These are phyloP conservation scores for Hybos culiciformis DNA, from an alignment of 2,888 invertebrate species.

Conservation along the genomic window DNA sequence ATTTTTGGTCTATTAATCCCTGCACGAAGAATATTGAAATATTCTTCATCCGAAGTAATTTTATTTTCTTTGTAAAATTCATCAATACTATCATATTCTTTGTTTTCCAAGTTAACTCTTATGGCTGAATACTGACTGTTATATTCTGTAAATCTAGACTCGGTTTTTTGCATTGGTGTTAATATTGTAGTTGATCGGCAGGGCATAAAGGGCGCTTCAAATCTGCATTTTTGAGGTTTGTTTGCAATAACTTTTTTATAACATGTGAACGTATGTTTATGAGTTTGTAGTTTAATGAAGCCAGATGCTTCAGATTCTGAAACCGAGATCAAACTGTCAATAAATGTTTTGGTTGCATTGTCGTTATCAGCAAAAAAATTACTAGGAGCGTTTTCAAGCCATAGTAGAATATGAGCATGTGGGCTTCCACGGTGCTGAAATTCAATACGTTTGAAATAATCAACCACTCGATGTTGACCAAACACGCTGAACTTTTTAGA, in stretches of 20 bases:
- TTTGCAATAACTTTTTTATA: background rate
- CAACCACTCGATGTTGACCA: background rate
- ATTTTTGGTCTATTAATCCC: slow-evolving; percentile 1
- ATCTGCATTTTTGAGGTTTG: slow-evolving; percentile 1
- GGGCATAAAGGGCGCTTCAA: background rate
- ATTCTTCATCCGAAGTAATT: background rate
- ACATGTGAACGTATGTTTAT: slow-evolving; percentile 1
- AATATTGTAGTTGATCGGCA: background rate
- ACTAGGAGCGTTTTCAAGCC: slow-evolving; percentile 26
- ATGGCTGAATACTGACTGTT: too few species aligned
- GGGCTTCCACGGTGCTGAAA: slow-evolving; percentile 32
- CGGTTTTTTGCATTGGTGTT: background rate
- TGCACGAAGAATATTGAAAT: background rate
- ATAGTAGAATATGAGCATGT: slow-evolving; percentile 30
- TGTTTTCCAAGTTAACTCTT: background rate
- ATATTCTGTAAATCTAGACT: background rate
- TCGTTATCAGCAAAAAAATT: background rate
- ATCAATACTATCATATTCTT: background rate
- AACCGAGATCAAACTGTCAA: background rate
- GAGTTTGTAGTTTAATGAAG: background rate
- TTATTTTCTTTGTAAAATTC: background rate
- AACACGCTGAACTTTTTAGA: slow-evolving; percentile 13
- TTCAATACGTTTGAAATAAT: slow-evolving; percentile 26
- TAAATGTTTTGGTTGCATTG: background rate
- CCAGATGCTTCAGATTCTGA: background rate